Percentiles rank a stretch among this genome's conserved stretches.
phyloP scores from a whole-genome alignment of 1,140 invertebrate genomes.

The Cecropterus lyciades region DNA sequence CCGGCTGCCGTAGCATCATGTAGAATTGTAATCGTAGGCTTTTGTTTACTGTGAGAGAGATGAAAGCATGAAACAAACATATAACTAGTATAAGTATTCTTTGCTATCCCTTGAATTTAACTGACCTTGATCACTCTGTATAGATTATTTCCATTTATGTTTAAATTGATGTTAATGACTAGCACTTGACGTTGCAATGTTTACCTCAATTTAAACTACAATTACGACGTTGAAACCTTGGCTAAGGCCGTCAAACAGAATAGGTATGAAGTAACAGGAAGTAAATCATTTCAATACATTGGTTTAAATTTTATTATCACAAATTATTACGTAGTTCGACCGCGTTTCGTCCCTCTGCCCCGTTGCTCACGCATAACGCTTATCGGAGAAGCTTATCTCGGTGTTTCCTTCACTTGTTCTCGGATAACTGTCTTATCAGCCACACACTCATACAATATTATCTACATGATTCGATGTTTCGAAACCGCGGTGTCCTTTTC shows the following conservation, averaged over 20 bases:
- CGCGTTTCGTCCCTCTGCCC: slow-evolving; percentile 27
- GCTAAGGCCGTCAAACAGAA: background rate
- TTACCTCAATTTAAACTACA: slow-evolving; percentile 21
- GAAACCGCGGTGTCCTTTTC: slow-evolving; percentile 32
- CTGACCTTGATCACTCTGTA: background rate
- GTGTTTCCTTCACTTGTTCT: slow-evolving; percentile 52
- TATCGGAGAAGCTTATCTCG: slow-evolving; percentile 49
- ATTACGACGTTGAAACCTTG: slow-evolving; percentile 16
- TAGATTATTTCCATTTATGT: background rate
- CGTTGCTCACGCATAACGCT: slow-evolving; percentile 40
- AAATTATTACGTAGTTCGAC: background rate
- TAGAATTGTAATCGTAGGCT: slow-evolving; percentile 1
- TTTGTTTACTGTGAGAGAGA: background rate
- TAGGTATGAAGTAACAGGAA: slow-evolving; percentile 9
- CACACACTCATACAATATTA: slow-evolving; percentile 30
- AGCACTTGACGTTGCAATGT: slow-evolving; percentile 9
- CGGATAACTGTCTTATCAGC: slow-evolving; percentile 41
- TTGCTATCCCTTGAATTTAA: background rate
- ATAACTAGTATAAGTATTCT: background rate
- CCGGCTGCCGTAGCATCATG: slow-evolving; percentile 11
- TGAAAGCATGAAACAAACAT: too few species aligned
- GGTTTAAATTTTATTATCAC: slow-evolving; percentile 11
- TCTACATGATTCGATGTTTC: slow-evolving; percentile 37
- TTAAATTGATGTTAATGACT: slow-evolving; percentile 1
- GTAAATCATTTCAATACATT: slow-evolving; percentile 10